Conservation (phyloP, 2,113 vertebrate genomes). For the Burhinus oedicnemus region DNA sequence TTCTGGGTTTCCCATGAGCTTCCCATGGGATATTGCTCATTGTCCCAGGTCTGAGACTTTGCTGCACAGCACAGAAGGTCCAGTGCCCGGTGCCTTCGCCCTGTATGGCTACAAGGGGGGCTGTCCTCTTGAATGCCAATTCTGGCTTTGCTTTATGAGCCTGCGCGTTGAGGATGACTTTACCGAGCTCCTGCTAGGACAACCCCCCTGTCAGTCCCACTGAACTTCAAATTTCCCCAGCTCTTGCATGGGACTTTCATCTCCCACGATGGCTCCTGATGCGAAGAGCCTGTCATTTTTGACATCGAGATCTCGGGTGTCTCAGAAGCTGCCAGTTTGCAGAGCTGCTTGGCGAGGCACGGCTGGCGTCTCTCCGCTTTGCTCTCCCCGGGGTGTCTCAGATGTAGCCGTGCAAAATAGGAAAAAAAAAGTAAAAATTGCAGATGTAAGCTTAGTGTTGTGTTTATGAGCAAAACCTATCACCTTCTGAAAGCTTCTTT, state of each 20-base stretch:
- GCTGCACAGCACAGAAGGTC: background rate
- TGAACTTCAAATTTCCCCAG: background rate
- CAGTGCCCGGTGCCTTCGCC: background rate
- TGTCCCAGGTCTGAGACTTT: background rate
- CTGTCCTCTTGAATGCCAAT: background rate
- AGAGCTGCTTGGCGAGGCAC: background rate
- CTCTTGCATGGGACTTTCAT: background rate
- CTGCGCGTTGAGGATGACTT: background rate
- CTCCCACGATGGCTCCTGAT: accelerated
- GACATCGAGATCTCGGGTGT: background rate
- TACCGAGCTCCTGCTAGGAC: background rate
- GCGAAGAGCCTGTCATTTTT: background rate
- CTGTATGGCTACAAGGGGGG: background rate
- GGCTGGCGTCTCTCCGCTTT: background rate
- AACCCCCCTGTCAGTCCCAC: background rate
- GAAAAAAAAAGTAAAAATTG: background rate
- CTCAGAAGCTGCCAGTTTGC: background rate
- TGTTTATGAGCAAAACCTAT: background rate
- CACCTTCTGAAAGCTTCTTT: background rate
- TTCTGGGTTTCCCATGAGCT: background rate
- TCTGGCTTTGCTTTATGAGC: background rate
- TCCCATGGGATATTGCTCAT: background rate
- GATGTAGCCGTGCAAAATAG: background rate
- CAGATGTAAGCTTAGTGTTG: background rate
- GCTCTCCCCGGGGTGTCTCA: background rate